Percentiles rank a stretch among this genome's conserved stretches.
Conservation (phyloP, 2,113 vertebrate genomes). For the Baryphthengus martii region DNA sequence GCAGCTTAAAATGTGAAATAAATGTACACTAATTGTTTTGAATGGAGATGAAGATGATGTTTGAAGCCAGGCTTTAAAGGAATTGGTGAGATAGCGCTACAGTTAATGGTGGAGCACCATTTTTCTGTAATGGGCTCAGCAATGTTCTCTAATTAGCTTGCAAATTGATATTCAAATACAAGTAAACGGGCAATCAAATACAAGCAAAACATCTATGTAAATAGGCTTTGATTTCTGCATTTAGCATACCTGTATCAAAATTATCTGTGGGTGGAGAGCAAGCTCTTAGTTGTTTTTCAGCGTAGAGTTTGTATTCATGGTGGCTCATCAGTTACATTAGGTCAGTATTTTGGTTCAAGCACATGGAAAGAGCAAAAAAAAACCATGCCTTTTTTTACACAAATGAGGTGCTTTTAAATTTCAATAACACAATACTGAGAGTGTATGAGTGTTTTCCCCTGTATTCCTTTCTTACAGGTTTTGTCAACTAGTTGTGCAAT, state of each 20-base stretch:
- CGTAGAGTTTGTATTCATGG: neutral
- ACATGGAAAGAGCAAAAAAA: neutral
- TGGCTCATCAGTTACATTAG: neutral
- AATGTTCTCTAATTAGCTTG: conserved; percentile 57
- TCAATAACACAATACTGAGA: neutral
- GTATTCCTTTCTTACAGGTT: neutral
- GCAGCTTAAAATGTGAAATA: conserved; percentile 53
- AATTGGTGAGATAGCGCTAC: conserved; percentile 34
- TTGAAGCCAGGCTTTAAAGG: conserved; percentile 51
- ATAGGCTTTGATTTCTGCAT: conserved; percentile 1
- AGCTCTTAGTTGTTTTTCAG: neutral
- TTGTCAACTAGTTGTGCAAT: neutral
- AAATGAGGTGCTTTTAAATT: neutral
- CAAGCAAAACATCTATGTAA: conserved; percentile 45
- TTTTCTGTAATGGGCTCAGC: conserved; percentile 41
- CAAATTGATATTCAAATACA: conserved; percentile 62
- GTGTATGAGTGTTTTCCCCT: neutral
- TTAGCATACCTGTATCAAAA: conserved; percentile 16
- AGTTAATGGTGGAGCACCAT: conserved; percentile 38
- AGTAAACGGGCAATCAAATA: conserved; percentile 62
- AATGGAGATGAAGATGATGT: conserved; percentile 10
- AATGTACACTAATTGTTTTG: conserved; percentile 47
- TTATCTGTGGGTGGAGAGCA: neutral
- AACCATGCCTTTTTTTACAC: neutral
- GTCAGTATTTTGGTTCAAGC: neutral